phyloP scores from a whole-genome alignment of 2,797 vertebrate species.

The Prunella strophiata region DNA sequence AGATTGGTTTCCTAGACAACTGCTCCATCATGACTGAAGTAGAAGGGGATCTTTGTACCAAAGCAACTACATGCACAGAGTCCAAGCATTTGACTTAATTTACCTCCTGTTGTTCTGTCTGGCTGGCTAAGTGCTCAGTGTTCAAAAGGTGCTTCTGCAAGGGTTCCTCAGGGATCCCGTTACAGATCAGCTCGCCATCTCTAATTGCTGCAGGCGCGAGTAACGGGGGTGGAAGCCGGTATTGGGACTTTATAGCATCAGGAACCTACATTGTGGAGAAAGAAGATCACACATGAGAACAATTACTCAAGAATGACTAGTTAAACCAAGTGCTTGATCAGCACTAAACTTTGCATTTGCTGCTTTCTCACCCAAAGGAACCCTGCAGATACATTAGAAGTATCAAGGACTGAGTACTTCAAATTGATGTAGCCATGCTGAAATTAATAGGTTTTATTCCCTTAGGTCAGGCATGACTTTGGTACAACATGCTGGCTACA shows the following conservation, averaged over 20 bases:
- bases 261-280: constrained; percentile 85
- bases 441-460: constrained; percentile 52
- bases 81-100: constrained; percentile 62
- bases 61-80: constrained; percentile 2
- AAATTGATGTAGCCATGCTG: constrained; percentile 3
- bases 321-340: constrained; percentile 27
- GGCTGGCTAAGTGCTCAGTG: constrained; percentile 89
- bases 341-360: neutral
- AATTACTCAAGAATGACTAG: constrained; percentile 47
- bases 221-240: constrained; percentile 89
- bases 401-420: neutral
- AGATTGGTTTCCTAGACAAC: constrained; percentile 58
- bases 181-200: constrained; percentile 93
- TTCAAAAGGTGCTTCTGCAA: constrained; percentile 80
- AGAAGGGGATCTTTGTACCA: constrained; percentile 44
- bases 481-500: neutral
- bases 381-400: neutral
- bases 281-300: constrained; percentile 49
- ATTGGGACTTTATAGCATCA: constrained; percentile 96
- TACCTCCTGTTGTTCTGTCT: constrained; percentile 96
- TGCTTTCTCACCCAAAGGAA: constrained; percentile 25
- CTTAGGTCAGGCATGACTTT: neutral
- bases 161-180: constrained; percentile 84
- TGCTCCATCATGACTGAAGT: constrained; percentile 24
- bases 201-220: constrained; percentile 88